Evolutionary conservation across 2,113 vertebrate species (phyloP).

Genomic region (Megaceryle maxima): DNA sequence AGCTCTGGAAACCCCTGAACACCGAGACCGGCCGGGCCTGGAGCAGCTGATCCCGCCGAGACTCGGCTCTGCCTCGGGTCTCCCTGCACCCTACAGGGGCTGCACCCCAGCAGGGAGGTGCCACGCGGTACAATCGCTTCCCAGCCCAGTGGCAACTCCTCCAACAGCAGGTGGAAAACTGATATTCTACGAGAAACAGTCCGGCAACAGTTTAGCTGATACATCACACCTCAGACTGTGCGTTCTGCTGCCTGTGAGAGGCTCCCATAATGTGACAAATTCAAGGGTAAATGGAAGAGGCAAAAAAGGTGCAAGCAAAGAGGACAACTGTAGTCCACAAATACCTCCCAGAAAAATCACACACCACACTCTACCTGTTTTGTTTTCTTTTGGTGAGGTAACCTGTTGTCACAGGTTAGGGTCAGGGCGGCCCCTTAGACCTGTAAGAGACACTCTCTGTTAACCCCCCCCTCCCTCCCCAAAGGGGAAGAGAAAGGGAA

Average conservation of each 20-base stretch:
- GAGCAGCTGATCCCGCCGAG: no score
- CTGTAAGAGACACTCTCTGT: no score
- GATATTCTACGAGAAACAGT: neutral
- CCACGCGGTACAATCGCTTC: neutral
- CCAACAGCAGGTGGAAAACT: neutral
- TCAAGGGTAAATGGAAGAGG: neutral
- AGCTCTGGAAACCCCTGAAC: no score
- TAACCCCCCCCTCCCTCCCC: no score
- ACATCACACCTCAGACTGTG: neutral
- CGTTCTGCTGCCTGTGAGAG: neutral
- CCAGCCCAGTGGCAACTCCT: neutral
- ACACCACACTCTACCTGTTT: neutral
- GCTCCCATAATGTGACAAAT: neutral
- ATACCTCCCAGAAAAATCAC: neutral
- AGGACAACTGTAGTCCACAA: neutral
- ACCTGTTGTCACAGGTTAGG: neutral
- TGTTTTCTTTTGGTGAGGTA: neutral
- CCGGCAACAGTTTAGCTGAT: neutral
- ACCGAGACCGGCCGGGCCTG: no score
- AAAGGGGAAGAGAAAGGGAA: no score
- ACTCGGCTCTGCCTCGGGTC: no score
- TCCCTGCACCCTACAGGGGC: neutral
- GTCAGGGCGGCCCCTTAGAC: no score
- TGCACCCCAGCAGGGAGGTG: neutral
- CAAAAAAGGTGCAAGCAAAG: neutral